Percentiles rank a stretch among this genome's conserved stretches.
phyloP scores from a whole-genome alignment of 2,888 invertebrate species.

The Drosophila lacicola region DNA sequence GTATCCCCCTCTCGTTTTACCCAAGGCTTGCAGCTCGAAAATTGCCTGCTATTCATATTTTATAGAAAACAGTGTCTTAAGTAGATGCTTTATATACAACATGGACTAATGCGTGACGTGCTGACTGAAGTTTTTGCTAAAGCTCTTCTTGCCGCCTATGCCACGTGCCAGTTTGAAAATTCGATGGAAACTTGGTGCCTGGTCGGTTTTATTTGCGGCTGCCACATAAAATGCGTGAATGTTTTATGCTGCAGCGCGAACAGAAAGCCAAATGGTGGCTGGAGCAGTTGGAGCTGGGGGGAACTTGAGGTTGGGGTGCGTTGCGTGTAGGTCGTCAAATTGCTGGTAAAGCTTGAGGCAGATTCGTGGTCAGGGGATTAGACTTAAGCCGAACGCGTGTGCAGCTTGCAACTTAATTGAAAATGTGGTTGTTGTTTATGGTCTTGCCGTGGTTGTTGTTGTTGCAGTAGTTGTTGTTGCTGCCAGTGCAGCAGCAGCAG shows the following conservation, averaged over 20 bases:
- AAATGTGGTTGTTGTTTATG: constrained; percentile 46
- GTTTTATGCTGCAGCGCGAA: constrained; percentile 38
- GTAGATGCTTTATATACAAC: background rate
- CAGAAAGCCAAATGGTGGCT: constrained; percentile 5
- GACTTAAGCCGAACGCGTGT: constrained; percentile 48
- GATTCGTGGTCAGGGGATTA: constrained; percentile 58
- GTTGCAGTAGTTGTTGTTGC: constrained; percentile 1
- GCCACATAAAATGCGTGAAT: constrained; percentile 44
- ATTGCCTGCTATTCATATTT: background rate
- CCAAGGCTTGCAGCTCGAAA: too few species aligned
- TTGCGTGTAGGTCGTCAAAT: constrained; percentile 34
- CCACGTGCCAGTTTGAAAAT: constrained; percentile 21
- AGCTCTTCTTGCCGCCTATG: background rate
- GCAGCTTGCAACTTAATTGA: constrained; percentile 64
- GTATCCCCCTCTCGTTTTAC: too few species aligned
- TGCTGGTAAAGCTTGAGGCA: constrained; percentile 23
- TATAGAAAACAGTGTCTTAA: background rate
- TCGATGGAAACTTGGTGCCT: constrained; percentile 39
- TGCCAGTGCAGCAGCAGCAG: background rate
- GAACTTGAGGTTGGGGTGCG: too few species aligned
- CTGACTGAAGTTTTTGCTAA: constrained; percentile 5
- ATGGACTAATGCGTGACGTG: constrained; percentile 19
- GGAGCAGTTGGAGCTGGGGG: background rate
- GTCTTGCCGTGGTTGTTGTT: background rate
- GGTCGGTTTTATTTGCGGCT: constrained; percentile 9